These are phyloP conservation scores for Sebastes cheni DNA, from an alignment of 2,797 vertebrate species.

Conservation along the genomic window DNA sequence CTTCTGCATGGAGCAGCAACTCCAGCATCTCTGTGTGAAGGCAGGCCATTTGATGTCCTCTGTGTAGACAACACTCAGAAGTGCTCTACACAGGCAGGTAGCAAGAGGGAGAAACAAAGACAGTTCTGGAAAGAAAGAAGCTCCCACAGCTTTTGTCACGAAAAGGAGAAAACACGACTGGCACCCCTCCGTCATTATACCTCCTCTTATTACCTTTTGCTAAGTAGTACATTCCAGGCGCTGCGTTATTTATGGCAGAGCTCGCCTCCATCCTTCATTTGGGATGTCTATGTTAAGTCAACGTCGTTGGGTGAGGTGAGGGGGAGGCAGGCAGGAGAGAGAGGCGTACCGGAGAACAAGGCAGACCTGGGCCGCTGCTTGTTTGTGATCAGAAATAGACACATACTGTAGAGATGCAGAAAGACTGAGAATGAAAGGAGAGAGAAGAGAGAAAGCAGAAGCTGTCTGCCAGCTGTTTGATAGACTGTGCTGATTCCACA, in stretches of 20 bases:
- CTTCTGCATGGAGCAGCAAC: slow-evolving; percentile 60
- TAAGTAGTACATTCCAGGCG: slow-evolving; percentile 49
- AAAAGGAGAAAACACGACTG: slow-evolving; percentile 21
- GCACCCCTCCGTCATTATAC: slow-evolving; percentile 41
- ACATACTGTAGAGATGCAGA: slow-evolving; percentile 32
- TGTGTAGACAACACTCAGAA: slow-evolving; percentile 61
- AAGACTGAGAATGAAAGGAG: not conserved
- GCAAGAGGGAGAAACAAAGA: slow-evolving; percentile 47
- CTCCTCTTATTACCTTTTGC: slow-evolving; percentile 45
- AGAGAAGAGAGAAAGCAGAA: not conserved
- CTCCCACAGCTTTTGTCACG: slow-evolving; percentile 36
- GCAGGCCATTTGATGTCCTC: slow-evolving; percentile 69
- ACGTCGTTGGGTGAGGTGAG: slow-evolving; percentile 41
- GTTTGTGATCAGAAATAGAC: slow-evolving; percentile 67
- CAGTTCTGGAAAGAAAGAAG: slow-evolving; percentile 19
- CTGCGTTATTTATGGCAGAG: slow-evolving; percentile 67
- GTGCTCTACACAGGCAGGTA: slow-evolving; percentile 50
- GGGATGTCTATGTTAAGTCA: slow-evolving; percentile 69
- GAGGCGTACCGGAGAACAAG: slow-evolving; percentile 5
- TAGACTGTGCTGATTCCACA: slow-evolving; percentile 67
- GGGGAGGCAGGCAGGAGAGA: slow-evolving; percentile 8
- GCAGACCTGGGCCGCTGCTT: slow-evolving; percentile 50
- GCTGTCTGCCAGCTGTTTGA: slow-evolving; percentile 71
- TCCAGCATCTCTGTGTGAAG: slow-evolving; percentile 62
- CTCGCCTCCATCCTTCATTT: slow-evolving; percentile 65